Evolutionary conservation across 2,888 invertebrate genomes (phyloP), one percentile per base, ranked within the genome.

Genomic region (Caenorhabditis zanzibari): DNA sequence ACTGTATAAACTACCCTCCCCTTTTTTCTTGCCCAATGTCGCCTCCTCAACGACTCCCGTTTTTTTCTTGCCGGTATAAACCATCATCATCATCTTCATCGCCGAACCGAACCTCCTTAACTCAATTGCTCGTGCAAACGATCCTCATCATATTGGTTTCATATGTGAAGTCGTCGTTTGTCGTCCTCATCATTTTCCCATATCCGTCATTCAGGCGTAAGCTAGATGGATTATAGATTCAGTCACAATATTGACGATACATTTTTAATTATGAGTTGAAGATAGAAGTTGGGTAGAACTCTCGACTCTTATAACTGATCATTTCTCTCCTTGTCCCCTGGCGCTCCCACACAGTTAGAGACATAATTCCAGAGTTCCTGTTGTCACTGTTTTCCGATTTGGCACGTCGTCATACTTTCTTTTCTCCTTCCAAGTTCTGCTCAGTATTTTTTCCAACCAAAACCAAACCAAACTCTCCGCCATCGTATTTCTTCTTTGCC

Each of bases 111-210:
- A 74, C 68, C 71, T 75, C 73, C 59, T 84, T 80, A 81, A 81
- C 81, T 80, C 74, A 81, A 84, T 80, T 84, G 80, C 79, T 81
- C 75, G 73, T 84, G 66, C 66, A 73, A 77, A 56, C 69, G 66
- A 66, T 47, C 63, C 52, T 76, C 66, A 54, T 71, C 52, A n/a
- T 54, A 72, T 68, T 76, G 64, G 19, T 66, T 63, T 28, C 24
- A 61, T 73, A 63, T 63, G 41, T 38, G 54, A 74, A 73, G 73
- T 73, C 69, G 49, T 56, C 19, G 47, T n/a, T 19, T 19, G 47
- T 47, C 47, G 16, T 69, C 61, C 61, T 58, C 69, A 68, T 74
- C 63, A 69, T 73, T 77, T 77, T 77, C 73, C 72, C 73, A 69
- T 79, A 74, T 74, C 77, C 66, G 77, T 82, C 76, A 76, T 72